A percentile compares a stretch with the other conserved stretches of the same genome.
phyloP scores from a whole-genome alignment of 2,113 vertebrate species.

The Brevimyrus niger region DNA sequence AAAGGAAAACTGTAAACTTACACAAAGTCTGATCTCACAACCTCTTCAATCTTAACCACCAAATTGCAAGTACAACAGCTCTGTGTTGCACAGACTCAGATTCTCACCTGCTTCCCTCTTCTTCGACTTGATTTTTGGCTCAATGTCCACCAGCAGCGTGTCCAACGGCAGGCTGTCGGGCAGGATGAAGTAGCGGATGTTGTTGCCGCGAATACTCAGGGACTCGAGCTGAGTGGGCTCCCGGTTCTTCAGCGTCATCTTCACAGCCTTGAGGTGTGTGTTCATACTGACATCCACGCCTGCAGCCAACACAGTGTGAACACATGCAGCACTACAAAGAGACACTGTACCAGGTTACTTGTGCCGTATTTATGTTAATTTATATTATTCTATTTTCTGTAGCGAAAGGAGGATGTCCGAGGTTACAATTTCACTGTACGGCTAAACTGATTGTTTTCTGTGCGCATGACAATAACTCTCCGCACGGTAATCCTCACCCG shows the following conservation, averaged over 20 bases:
- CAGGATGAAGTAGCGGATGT: slow-evolving; percentile 96
- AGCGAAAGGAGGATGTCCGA: no score
- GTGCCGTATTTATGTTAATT: no score
- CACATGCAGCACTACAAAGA: neutral
- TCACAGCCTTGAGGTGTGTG: slow-evolving; percentile 95
- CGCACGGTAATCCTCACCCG: slow-evolving; percentile 60
- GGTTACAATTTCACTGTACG: no score
- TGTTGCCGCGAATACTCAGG: slow-evolving; percentile 93
- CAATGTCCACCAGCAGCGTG: slow-evolving; percentile 93
- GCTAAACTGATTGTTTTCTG: no score
- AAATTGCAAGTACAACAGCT: neutral
- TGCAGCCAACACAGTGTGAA: slow-evolving; percentile 36
- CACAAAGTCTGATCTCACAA: neutral
- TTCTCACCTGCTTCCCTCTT: slow-evolving; percentile 93
- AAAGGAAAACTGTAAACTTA: neutral
- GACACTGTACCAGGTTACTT: no score
- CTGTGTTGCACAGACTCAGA: neutral
- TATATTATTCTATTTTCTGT: no score
- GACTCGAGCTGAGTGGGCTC: slow-evolving; percentile 94
- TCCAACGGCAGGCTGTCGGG: slow-evolving; percentile 95
- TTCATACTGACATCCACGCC: slow-evolving; percentile 98
- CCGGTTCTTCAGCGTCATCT: slow-evolving; percentile 97
- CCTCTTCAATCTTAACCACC: neutral
- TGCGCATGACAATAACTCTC: no score
- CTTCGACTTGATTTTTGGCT: slow-evolving; percentile 97